Conservation (phyloP, 1,140 invertebrate species). For the Yoshiicerus persimilis region DNA sequence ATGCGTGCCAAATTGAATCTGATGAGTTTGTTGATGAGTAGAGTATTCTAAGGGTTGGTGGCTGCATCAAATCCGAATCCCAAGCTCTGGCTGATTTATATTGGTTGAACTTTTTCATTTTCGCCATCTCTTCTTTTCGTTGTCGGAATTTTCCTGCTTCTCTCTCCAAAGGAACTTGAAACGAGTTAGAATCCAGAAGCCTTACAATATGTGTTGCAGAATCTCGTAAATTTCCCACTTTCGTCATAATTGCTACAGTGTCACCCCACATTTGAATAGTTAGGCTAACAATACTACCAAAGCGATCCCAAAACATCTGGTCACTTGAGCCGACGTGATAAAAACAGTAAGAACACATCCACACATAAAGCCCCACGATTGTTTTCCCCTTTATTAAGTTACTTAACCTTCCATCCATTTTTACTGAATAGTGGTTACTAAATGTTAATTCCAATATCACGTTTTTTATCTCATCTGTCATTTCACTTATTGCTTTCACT, state of each 20-base stretch:
- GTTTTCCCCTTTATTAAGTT: background rate
- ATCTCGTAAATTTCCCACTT: background rate
- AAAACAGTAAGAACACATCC: background rate
- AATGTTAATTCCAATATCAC: background rate
- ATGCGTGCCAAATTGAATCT: background rate
- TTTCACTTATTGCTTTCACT: background rate
- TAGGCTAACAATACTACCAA: background rate
- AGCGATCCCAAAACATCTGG: background rate
- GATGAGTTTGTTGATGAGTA: background rate
- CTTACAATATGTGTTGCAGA: background rate
- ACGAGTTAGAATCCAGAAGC: background rate
- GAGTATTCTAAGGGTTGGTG: background rate
- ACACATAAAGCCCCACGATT: background rate
- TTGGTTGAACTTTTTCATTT: background rate
- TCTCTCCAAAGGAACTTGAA: background rate
- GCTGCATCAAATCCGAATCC: background rate
- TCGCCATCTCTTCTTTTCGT: background rate
- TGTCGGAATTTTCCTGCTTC: background rate
- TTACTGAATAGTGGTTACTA: background rate
- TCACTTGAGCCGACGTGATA: background rate
- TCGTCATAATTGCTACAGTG: background rate
- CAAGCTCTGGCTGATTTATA: background rate
- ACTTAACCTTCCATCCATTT: background rate
- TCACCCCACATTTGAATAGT: background rate
- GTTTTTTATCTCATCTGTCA: background rate